Conservation (phyloP, 2,797 vertebrate species). For the Phaenicophaeus curvirostris region DNA sequence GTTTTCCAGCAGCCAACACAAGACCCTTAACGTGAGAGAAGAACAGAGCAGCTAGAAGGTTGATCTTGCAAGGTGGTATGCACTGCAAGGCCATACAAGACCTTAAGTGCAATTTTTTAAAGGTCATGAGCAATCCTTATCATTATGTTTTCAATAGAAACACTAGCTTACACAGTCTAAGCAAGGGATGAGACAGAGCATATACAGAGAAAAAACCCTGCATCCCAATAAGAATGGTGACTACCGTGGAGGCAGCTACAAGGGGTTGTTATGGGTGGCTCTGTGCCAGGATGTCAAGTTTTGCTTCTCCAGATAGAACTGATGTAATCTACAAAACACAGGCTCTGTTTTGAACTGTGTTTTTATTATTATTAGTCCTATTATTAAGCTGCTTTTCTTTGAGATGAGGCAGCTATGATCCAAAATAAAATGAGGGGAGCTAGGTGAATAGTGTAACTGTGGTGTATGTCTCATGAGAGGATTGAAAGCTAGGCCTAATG, state of each 20-base stretch:
- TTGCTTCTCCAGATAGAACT: not conserved
- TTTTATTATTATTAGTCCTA: not conserved
- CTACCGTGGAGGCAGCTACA: not conserved
- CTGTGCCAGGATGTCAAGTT: not conserved
- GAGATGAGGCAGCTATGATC: not conserved
- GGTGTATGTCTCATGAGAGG: not conserved
- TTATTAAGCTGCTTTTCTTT: not conserved
- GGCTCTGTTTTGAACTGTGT: not conserved
- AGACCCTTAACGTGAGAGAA: not conserved
- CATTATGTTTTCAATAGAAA: not conserved
- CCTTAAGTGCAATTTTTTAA: not conserved
- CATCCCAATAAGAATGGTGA: not conserved
- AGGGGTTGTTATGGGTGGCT: not conserved
- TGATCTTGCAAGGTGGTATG: not conserved
- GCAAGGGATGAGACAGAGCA: not conserved
- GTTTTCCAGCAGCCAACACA: not conserved
- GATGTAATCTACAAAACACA: not conserved
- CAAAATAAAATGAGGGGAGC: not conserved
- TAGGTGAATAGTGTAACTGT: not conserved
- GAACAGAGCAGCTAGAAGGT: not conserved
- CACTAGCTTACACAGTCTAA: not conserved
- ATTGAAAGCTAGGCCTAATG: not conserved
- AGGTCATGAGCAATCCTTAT: not conserved
- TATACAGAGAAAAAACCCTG: not conserved
- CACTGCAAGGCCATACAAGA: not conserved